Conservation (phyloP, 2,888 invertebrate genomes). For the Pseudoips prasinana region DNA sequence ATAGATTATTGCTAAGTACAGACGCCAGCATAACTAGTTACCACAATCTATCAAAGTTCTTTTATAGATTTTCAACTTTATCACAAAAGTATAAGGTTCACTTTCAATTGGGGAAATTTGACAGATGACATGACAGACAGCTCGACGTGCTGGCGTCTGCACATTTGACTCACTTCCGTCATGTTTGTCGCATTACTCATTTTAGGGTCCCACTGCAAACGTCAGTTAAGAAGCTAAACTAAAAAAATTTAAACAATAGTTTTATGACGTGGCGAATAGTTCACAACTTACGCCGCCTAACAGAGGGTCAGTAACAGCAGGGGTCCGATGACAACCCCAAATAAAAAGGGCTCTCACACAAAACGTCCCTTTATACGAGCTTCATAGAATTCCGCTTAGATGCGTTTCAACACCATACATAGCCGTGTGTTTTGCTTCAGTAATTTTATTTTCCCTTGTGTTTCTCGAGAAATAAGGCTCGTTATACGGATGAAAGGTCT, state of each 20-base stretch:
- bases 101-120: no score
- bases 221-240: no score
- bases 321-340: conserved; percentile 74
- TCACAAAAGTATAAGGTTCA: no score
- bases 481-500: conserved; percentile 21
- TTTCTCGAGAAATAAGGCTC: conserved; percentile 15
- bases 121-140: no score
- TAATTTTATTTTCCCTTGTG: conserved; percentile 33
- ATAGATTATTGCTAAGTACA: no score
- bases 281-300: conserved; percentile 49
- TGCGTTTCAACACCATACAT: conserved; percentile 45
- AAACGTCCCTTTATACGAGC: conserved; percentile 58
- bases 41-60: no score
- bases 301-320: conserved; percentile 67
- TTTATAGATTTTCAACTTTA: no score
- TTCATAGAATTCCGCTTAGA: conserved; percentile 66
- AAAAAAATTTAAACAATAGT: conserved; percentile 3
- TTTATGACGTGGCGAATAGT: conserved; percentile 25
- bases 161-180: no score
- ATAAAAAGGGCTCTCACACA: conserved; percentile 66
- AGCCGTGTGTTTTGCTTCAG: conserved; percentile 26
- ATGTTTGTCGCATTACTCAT: no score
- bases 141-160: no score
- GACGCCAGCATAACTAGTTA: no score
- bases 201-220: no score